Conservation (phyloP, 2,113 vertebrate species). For the Anhinga rufa region DNA sequence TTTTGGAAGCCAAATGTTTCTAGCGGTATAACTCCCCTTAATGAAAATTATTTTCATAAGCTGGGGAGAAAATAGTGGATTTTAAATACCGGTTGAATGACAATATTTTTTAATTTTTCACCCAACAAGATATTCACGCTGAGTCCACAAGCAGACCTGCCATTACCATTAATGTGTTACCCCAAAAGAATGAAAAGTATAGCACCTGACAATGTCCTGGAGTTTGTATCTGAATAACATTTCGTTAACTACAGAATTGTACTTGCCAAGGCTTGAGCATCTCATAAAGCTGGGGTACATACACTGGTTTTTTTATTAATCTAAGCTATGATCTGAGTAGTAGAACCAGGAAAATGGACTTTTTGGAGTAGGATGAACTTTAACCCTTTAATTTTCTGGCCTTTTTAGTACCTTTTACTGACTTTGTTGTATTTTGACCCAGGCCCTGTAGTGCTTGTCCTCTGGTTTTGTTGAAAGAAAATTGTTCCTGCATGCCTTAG, state of each 20-base stretch:
- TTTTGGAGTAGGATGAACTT: not conserved
- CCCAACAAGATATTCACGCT: not conserved
- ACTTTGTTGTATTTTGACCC: not conserved
- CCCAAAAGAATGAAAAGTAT: not conserved
- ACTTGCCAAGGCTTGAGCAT: not conserved
- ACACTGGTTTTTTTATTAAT: not conserved
- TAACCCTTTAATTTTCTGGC: not conserved
- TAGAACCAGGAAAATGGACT: not conserved
- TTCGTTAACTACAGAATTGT: not conserved
- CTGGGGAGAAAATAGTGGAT: not conserved
- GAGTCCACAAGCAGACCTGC: fast-evolving
- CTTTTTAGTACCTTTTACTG: not conserved
- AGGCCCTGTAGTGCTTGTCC: not conserved
- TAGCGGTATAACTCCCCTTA: not conserved
- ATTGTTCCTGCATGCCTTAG: not conserved
- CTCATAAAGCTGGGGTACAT: not conserved
- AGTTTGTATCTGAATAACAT: not conserved
- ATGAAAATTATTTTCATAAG: not conserved
- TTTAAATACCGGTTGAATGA: not conserved
- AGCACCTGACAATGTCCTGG: not conserved
- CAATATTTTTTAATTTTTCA: not conserved
- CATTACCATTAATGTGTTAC: not conserved
- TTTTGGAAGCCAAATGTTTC: slow-evolving; percentile 4
- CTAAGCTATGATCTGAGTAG: not conserved
- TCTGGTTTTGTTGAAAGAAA: not conserved